Evolutionary conservation across 2,113 vertebrate genomes (phyloP).

Genomic region (Cariama cristata): DNA sequence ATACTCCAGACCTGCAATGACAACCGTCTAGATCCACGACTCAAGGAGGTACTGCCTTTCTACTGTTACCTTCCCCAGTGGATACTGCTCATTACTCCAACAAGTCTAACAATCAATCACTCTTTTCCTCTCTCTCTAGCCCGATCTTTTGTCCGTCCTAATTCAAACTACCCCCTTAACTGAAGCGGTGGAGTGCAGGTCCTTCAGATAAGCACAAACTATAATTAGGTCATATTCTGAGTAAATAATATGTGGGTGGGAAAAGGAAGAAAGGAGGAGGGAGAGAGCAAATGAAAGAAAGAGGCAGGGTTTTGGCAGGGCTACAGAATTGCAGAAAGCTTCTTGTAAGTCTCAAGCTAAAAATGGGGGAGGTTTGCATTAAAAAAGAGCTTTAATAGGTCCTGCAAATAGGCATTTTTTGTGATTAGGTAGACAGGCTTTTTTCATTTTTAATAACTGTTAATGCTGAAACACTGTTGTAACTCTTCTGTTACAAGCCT

Average conservation of each 20-base stretch:
- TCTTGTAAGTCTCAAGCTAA: conserved; percentile 8
- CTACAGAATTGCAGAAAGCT: not conserved
- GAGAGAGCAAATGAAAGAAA: not conserved
- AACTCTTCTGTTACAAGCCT: not conserved
- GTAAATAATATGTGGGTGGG: conserved; percentile 43
- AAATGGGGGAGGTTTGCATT: not conserved
- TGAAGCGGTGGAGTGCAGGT: not conserved
- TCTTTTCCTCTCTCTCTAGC: not conserved
- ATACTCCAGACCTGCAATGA: not conserved
- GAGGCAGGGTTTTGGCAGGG: conserved; percentile 20
- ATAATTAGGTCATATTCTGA: conserved; percentile 31
- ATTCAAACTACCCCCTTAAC: not conserved
- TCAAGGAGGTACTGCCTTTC: not conserved
- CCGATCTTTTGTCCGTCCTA: not conserved
- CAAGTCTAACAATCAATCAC: not conserved
- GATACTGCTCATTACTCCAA: not conserved
- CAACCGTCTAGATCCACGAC: not conserved
- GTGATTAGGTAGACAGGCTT: not conserved
- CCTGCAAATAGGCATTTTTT: not conserved
- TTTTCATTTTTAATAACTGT: not conserved
- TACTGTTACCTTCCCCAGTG: not conserved
- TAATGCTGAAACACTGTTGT: not conserved
- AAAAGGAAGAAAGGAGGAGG: conserved; percentile 15
- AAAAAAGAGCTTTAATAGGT: not conserved
- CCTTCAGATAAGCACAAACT: conserved; percentile 33